Evolutionary conservation across 1,140 invertebrate genomes (phyloP).

Genomic region (Medauroidea extradentata): DNA sequence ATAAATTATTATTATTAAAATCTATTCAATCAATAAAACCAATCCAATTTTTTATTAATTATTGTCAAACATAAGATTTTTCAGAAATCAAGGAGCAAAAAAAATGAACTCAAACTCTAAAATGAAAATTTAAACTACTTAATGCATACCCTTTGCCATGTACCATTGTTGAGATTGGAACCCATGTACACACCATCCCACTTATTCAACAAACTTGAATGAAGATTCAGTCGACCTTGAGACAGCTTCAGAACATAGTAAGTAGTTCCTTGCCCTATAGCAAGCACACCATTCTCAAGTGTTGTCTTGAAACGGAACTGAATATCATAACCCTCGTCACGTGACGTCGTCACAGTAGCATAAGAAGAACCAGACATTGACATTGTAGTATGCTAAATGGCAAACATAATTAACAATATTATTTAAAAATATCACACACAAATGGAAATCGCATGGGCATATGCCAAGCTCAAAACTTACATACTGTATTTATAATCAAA

Average conservation of each 20-base stretch:
- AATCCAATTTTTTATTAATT: background rate
- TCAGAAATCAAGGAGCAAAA: background rate
- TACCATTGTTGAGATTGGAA: constrained; percentile 73
- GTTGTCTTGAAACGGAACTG: constrained; percentile 89
- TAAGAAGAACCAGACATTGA: constrained; percentile 75
- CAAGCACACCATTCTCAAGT: constrained; percentile 76
- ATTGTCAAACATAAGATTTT: background rate
- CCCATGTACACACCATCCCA: constrained; percentile 86
- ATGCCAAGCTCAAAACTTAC: too few species aligned
- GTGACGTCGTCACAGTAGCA: constrained; percentile 69
- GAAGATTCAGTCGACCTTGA: constrained; percentile 76
- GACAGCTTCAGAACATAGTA: constrained; percentile 79
- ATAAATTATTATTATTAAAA: too few species aligned
- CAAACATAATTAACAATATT: too few species aligned
- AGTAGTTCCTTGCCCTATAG: constrained; percentile 74
- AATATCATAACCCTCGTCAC: constrained; percentile 83
- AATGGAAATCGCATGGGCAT: too few species aligned
- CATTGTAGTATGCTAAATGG: constrained; percentile 69
- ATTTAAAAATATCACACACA: too few species aligned
- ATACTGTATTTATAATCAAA: too few species aligned
- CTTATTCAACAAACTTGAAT: constrained; percentile 80
- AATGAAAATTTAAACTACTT: background rate
- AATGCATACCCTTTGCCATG: constrained; percentile 71
- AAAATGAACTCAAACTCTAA: background rate
- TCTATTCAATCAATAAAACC: too few species aligned